These are phyloP conservation scores for Erpornis zantholeuca DNA, from an alignment of 2,113 vertebrate genomes.

Conservation along the genomic window DNA sequence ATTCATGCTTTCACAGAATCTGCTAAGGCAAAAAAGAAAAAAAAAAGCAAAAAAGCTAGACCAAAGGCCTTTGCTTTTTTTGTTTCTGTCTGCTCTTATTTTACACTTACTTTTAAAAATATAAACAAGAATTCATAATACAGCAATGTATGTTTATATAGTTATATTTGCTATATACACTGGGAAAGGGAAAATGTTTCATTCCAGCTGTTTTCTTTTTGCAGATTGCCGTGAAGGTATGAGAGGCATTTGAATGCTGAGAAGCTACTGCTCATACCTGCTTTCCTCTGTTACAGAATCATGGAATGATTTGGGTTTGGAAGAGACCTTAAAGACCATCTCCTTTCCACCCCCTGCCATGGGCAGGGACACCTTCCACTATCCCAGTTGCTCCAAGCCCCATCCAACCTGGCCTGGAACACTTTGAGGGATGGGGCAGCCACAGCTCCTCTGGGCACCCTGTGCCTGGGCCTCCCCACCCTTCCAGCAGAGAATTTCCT, in stretches of 20 bases:
- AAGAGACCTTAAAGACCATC: not conserved
- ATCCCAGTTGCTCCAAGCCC: not conserved
- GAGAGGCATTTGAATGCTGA: not conserved
- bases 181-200: not conserved
- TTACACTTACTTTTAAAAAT: not conserved
- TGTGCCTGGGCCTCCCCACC: not conserved
- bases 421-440: not conserved
- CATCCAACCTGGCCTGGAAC: not conserved
- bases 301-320: not conserved
- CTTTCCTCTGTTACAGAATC: not conserved
- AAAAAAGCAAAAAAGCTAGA: not conserved
- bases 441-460: not conserved
- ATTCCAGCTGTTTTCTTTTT: not conserved
- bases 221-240: not conserved
- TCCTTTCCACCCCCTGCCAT: not conserved
- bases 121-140: not conserved
- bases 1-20: constrained; percentile 20
- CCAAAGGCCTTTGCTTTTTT: not conserved
- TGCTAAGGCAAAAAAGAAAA: not conserved
- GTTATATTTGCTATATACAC: not conserved
- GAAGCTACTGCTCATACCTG: not conserved
- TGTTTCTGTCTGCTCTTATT: not conserved
- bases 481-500: not conserved
- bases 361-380: not conserved
- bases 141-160: not conserved